phyloP scores from a whole-genome alignment of 2,888 invertebrate species.

The Tethea ocularis region DNA sequence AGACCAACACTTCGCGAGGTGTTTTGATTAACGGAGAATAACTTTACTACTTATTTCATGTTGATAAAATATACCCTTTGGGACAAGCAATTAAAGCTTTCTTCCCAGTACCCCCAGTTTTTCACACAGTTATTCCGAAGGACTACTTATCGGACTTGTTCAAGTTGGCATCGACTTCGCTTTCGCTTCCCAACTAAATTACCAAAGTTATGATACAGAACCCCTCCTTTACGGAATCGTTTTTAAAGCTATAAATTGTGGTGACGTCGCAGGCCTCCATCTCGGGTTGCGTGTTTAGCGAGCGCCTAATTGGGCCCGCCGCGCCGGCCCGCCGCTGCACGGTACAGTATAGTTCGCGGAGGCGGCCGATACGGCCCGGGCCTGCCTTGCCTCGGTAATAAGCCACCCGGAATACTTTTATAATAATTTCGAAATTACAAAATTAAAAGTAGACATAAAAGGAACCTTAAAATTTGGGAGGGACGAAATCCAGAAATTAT shows the following conservation, averaged over 20 bases:
- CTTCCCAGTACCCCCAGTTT: neutral
- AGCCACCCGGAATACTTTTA: neutral
- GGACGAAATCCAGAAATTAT: no score
- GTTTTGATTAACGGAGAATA: no score
- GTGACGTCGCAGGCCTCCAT: constrained; percentile 11
- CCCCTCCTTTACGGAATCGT: constrained; percentile 4
- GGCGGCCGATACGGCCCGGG: constrained; percentile 13
- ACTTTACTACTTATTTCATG: no score
- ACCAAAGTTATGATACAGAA: constrained; percentile 7
- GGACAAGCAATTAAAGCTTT: neutral
- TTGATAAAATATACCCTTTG: neutral
- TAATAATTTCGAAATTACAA: neutral
- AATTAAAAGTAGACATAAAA: neutral
- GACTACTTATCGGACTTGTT: neutral
- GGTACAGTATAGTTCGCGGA: constrained; percentile 8
- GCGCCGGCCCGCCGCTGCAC: constrained; percentile 14
- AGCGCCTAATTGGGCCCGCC: constrained; percentile 36
- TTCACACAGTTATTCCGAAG: constrained; percentile 1
- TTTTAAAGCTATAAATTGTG: constrained; percentile 10
- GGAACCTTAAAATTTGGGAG: neutral
- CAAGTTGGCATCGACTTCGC: neutral
- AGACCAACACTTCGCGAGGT: no score
- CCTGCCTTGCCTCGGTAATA: constrained; percentile 2
- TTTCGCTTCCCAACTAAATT: constrained; percentile 1
- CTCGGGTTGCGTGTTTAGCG: constrained; percentile 10